Evolutionary conservation across 2,888 invertebrate genomes (phyloP), one percentile per base, ranked within the genome.

Genomic region (Drosophila koepferae): DNA sequence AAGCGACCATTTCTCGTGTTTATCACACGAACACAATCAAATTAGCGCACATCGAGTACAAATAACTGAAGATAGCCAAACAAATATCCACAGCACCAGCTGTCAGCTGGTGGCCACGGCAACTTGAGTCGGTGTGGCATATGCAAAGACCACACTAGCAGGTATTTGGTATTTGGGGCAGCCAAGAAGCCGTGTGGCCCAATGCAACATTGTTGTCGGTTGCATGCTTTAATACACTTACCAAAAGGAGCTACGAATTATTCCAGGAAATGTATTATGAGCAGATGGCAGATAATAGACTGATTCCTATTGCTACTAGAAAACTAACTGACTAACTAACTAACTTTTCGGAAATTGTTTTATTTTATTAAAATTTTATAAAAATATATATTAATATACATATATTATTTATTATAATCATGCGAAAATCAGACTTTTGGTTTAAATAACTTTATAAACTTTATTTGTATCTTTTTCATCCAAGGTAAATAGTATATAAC

Each of bases 21-120:
- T 88, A 88, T 88, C 87, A 72, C 89, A 84, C 84, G 89, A 86
- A 89, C 89, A 84, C 84, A 90, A 88, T 88, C 87, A 88, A 88
- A 88, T 88, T 88, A 86, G 90, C 89, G 89, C 87, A 86, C 87
- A 89, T 82, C 77, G 89, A 89, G 86, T 86, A 78, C 90, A 89
- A 89, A 89, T 89, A 81, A 77, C 79, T 77, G 62, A 75, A 82
- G 88, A 89, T 85, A 89, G 85, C 56, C 77, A 74, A 85, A 80
- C 78, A 82, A 81, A 69, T 78, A 51, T 51, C 66, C 68, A 72
- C 67, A 58, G 41, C 44, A 46, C 68, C 77, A 75, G 72, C 74
- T 80, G 88, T 66, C 77, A 75, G 72, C 74, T 75, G 83, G 9
- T 14, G 4, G 12, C 18, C 18, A 6, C 10, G 10, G 7, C 7